These are phyloP conservation scores for Oriolus oriolus DNA, from an alignment of 2,113 vertebrate species.

Conservation along the genomic window DNA sequence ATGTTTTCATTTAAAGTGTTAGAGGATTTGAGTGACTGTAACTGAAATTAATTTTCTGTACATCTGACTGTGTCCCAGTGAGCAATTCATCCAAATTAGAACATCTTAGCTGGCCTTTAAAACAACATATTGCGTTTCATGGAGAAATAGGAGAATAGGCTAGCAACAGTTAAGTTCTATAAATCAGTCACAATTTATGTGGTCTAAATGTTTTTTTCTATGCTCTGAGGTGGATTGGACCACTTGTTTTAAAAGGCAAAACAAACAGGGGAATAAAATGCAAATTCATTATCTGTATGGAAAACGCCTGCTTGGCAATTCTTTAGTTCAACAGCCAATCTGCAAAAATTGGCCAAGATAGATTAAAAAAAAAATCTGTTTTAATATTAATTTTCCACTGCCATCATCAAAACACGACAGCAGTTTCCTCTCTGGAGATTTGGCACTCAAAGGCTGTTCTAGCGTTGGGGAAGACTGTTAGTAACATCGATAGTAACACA, in stretches of 20 bases:
- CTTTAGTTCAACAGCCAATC: neutral
- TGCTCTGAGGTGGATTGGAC: neutral
- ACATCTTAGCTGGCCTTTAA: neutral
- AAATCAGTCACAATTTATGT: neutral
- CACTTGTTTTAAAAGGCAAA: conserved; percentile 8
- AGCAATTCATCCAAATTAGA: conserved; percentile 19
- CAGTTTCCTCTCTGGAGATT: neutral
- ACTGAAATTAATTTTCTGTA: conserved; percentile 27
- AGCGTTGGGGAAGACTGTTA: neutral
- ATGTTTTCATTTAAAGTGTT: conserved; percentile 37
- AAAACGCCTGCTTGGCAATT: neutral
- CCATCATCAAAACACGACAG: neutral
- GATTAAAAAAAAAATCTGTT: neutral
- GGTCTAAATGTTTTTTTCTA: neutral
- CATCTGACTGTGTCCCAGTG: neutral
- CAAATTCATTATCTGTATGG: neutral
- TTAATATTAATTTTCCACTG: conserved; percentile 36
- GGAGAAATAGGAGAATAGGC: neutral
- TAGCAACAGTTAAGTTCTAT: neutral
- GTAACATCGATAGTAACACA: neutral
- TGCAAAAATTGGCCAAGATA: neutral
- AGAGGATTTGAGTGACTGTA: conserved; percentile 20
- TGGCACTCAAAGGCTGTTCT: neutral
- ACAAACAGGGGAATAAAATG: conserved; percentile 25
- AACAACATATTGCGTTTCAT: neutral